A percentile compares a stretch with the other conserved stretches of the same genome.
phyloP scores from a whole-genome alignment of 1,140 invertebrate species.

The Pseudomyrmex dendroicus region DNA sequence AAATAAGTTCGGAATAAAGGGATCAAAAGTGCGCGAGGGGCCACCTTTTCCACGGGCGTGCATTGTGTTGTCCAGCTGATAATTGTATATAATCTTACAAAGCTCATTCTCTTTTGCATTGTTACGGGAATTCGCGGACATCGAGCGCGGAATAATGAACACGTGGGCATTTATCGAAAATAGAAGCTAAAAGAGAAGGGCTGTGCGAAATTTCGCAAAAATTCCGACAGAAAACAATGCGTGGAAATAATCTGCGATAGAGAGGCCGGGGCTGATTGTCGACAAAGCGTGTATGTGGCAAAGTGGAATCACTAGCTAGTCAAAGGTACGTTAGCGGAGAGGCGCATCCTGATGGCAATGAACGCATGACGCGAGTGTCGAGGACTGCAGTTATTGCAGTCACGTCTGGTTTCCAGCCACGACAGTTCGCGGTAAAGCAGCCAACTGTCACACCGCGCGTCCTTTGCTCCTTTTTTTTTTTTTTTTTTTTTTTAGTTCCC shows the following conservation, averaged over 20 bases:
- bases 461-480: constrained; percentile 61
- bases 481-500: constrained; percentile 70
- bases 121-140: constrained; percentile 15
- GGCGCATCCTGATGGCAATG: not conserved
- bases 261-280: constrained; percentile 22
- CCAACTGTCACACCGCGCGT: constrained; percentile 57
- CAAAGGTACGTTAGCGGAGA: not conserved
- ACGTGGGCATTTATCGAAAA: constrained; percentile 31
- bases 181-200: constrained; percentile 12
- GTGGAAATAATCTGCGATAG: too few species aligned
- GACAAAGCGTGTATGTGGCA: constrained; percentile 20
- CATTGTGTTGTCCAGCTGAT: constrained; percentile 37
- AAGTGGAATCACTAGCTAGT: constrained; percentile 13
- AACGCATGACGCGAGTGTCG: constrained; percentile 34
- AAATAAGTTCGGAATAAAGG: constrained; percentile 44
- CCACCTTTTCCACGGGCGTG: constrained; percentile 2
- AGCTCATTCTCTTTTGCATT: constrained; percentile 23
- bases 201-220: too few species aligned
- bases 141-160: constrained; percentile 33
- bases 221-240: too few species aligned
- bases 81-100: constrained; percentile 39
- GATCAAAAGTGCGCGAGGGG: not conserved
- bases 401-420: constrained; percentile 70
- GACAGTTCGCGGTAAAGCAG: constrained; percentile 58
- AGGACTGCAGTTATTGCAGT: constrained; percentile 75